These are phyloP conservation scores for Acipenser transmontanus DNA, from an alignment of 2,797 vertebrate species.

Conservation along the genomic window DNA sequence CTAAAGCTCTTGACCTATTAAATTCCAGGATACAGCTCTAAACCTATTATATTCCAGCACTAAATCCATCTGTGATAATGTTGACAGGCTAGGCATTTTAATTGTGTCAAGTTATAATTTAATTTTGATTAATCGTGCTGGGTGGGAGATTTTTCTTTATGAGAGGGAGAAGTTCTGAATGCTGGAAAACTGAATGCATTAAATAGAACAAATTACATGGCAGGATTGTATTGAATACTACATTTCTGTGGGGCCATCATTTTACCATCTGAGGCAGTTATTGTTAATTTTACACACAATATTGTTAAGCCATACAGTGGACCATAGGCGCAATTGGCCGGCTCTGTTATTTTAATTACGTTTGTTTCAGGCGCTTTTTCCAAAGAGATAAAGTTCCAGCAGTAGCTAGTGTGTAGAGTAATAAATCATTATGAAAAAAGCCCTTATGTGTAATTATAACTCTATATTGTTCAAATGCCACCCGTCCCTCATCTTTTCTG, in stretches of 20 bases:
- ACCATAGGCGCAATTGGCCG: background rate
- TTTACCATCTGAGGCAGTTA: background rate
- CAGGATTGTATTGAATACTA: no score
- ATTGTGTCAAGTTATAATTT: no score
- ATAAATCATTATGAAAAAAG: slow-evolving; percentile 35
- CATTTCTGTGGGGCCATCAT: background rate
- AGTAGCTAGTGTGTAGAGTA: slow-evolving; percentile 32
- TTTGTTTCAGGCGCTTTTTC: slow-evolving; percentile 32
- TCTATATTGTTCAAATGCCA: slow-evolving; percentile 37
- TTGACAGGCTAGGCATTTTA: no score
- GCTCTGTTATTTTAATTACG: slow-evolving; percentile 34
- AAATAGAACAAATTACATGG: no score
- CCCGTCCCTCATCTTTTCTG: slow-evolving; percentile 30
- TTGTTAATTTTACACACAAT: background rate
- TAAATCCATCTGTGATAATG: no score
- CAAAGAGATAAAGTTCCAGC: slow-evolving; percentile 30
- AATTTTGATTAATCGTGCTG: no score
- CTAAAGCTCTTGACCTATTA: no score
- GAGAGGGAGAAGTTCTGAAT: no score
- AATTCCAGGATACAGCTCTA: no score
- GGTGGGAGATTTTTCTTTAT: no score
- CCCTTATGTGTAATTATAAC: slow-evolving; percentile 43
- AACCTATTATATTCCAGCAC: no score
- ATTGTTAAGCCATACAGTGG: background rate
- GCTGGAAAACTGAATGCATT: no score